A percentile compares a stretch with the other conserved stretches of the same genome.
phyloP scores from a whole-genome alignment of 1,140 invertebrate species.

The Ridgeia piscesae region DNA sequence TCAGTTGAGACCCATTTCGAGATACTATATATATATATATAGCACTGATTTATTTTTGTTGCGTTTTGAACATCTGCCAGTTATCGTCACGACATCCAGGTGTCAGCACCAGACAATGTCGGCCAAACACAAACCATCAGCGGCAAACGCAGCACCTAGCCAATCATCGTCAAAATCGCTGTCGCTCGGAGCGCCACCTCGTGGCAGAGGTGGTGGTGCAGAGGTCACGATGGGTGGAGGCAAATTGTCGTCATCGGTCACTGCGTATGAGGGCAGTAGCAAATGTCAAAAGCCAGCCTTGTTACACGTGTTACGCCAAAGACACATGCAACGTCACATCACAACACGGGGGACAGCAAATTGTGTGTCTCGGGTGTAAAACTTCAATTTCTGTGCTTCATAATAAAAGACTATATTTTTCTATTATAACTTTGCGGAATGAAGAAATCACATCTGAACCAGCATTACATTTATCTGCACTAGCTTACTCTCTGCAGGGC shows the following conservation, averaged over 20 bases:
- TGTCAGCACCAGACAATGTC: background rate
- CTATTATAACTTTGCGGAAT: background rate
- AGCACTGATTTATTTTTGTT: no score
- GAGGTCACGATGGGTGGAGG: background rate
- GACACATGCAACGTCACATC: background rate
- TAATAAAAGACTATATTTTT: background rate
- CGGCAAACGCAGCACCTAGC: background rate
- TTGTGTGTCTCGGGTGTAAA: background rate
- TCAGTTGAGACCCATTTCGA: no score
- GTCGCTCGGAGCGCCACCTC: background rate
- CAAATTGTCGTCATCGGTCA: background rate
- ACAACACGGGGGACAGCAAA: background rate
- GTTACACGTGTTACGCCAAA: background rate
- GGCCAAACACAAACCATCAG: background rate
- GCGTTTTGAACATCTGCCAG: background rate
- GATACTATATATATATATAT: no score
- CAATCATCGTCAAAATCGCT: background rate
- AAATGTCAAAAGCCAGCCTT: background rate
- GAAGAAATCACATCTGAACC: background rate
- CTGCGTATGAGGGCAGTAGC: background rate
- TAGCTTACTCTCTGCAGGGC: no score
- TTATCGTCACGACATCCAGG: background rate
- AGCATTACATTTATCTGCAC: background rate
- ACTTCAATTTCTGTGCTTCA: background rate
- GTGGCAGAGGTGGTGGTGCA: background rate